Evolutionary conservation across 2,888 invertebrate species (phyloP).

Genomic region (Hyposoter dolosus): DNA sequence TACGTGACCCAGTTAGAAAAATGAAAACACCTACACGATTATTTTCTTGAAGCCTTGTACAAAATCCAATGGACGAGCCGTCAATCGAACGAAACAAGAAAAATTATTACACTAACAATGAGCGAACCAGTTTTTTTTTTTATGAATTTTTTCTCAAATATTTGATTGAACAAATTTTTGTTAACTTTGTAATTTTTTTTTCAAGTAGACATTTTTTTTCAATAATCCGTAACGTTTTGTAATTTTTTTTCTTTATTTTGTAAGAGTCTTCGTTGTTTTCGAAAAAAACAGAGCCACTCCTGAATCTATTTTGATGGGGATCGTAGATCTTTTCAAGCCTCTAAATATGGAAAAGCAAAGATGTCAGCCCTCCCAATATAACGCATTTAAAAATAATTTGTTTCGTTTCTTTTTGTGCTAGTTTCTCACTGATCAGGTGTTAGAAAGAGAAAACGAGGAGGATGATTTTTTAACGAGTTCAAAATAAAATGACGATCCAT

Average conservation of each 20-base stretch:
- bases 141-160: not conserved
- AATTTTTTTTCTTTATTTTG: not conserved
- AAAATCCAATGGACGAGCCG: not conserved
- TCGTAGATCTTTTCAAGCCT: not conserved
- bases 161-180: not conserved
- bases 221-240: not conserved
- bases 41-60: not conserved
- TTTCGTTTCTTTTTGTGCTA: constrained; percentile 7
- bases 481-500: not conserved
- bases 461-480: not conserved
- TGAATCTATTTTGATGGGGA: constrained; percentile 25
- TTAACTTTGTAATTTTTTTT: not conserved
- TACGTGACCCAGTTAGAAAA: constrained; percentile 26
- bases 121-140: not conserved
- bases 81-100: not conserved
- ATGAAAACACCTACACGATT: constrained; percentile 1
- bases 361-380: constrained; percentile 15
- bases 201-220: not conserved
- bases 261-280: not conserved
- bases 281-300: not conserved
- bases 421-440: constrained; percentile 9
- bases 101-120: not conserved
- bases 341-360: constrained; percentile 38
- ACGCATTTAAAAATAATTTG: constrained; percentile 51
- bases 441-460: not conserved